A percentile compares a stretch with the other conserved stretches of the same genome.
Evolutionary conservation across 2,113 vertebrate species (phyloP).

Genomic region (Myodes glareolus): DNA sequence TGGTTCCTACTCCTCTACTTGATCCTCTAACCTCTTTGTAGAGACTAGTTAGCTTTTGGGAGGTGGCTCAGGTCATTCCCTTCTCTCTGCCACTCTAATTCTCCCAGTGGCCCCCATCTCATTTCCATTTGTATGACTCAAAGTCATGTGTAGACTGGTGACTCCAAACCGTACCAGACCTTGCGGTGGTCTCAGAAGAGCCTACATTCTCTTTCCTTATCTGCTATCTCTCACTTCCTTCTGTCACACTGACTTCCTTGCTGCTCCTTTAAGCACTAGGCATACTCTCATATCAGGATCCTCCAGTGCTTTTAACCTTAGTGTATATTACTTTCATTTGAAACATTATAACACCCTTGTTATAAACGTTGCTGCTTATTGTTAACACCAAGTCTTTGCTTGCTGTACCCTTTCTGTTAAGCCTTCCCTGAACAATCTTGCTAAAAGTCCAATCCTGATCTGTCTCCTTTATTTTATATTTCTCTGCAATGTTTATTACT

Average conservation of each 20-base stretch:
- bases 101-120: neutral
- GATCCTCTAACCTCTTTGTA: neutral
- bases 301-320: neutral
- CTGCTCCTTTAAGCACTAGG: neutral
- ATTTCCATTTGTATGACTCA: neutral
- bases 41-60: neutral
- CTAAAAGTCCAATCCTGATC: neutral
- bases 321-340: no score
- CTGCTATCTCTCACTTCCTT: neutral
- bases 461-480: neutral
- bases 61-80: neutral
- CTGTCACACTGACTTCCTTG: neutral
- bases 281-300: no score
- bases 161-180: neutral
- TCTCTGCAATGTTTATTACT: neutral
- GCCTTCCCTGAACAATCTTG: neutral
- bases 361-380: neutral
- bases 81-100: neutral
- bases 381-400: neutral
- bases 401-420: neutral
- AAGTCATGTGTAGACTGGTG: neutral
- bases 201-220: neutral
- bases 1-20: neutral
- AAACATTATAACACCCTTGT: neutral
- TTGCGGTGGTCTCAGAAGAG: neutral